Conservation (phyloP, 2,797 vertebrate species). For the Peromyscus melanophrys region DNA sequence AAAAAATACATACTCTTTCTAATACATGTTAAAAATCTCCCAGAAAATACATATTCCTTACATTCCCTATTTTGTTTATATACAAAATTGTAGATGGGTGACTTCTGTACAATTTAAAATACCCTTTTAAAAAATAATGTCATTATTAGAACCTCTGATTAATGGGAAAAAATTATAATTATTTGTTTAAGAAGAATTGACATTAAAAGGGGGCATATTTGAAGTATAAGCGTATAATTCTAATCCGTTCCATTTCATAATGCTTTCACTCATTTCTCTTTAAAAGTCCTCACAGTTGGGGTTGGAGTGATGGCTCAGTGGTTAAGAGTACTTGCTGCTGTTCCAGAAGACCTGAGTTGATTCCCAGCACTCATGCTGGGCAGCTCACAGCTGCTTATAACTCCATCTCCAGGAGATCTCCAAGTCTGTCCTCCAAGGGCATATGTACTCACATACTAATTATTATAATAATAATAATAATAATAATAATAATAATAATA, state of each 20-base stretch:
- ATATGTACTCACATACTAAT: neutral
- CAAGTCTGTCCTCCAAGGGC: neutral
- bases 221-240: neutral
- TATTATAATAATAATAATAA: too few species aligned
- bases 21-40: neutral
- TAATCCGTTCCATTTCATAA: neutral
- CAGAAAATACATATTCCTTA: neutral
- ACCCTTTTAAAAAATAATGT: constrained; percentile 23
- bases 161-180: neutral
- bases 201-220: neutral
- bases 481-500: too few species aligned
- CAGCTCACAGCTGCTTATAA: neutral
- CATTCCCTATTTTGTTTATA: constrained; percentile 36
- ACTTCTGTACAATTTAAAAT: constrained; percentile 48
- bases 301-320: too few species aligned
- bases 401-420: neutral
- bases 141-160: neutral
- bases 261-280: neutral
- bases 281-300: neutral
- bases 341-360: neutral
- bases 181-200: constrained; percentile 30
- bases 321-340: neutral
- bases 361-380: neutral
- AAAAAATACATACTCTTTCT: neutral
- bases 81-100: constrained; percentile 45